Base-by-base conservation (phyloP, 2,888 invertebrate species). In the Plebejus melissa region DNA sequence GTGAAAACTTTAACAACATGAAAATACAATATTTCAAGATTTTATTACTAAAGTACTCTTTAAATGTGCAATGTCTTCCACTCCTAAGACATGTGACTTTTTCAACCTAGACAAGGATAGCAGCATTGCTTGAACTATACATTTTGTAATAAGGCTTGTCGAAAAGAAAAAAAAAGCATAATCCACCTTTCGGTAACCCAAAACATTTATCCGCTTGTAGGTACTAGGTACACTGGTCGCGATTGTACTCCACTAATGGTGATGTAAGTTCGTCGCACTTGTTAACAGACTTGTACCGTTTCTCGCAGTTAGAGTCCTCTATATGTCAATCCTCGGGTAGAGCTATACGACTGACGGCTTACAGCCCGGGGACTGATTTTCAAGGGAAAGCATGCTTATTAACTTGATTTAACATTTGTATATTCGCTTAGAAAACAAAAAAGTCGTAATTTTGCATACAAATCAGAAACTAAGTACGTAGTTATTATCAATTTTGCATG, bases 281-380 rank as follows among this genome's bases (percentile, higher is more conserved):
- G 65, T 36, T 65, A 65, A 65, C 65, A 65, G 32, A 65, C 65
- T 65, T 65, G 65, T 65, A 65, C 65, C 32, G 9, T 65, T 36
- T 65, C 65, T 32, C 65, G 36, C 16, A 65, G 65, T 65, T 65
- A 65, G 11, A 65, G 65, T 65, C 13, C 32, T 65, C 32, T 65
- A 65, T 65, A 65, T 65, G 65, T 65, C 65, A 65, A 65, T 36
- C 65, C 13, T 4, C 28, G 22, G 32, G 32, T 60, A 60, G 60
- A 32, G 13, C 65, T 5, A 32, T 32, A 32, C 65, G 32, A 65
- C 32, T 3, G 32, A 65, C 65, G 36, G 9, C 65, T 65, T 16
- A 11, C 16, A 36, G 65, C 65, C 65, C 13, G 36, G 65, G 65
- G 65, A 65, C 32, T 16, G 65, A 65, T 65, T 65, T 36, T 36